Base-by-base conservation (phyloP, 37 sponge, comb jelly and placozoan species). In the Theonella swinhoei region DNA sequence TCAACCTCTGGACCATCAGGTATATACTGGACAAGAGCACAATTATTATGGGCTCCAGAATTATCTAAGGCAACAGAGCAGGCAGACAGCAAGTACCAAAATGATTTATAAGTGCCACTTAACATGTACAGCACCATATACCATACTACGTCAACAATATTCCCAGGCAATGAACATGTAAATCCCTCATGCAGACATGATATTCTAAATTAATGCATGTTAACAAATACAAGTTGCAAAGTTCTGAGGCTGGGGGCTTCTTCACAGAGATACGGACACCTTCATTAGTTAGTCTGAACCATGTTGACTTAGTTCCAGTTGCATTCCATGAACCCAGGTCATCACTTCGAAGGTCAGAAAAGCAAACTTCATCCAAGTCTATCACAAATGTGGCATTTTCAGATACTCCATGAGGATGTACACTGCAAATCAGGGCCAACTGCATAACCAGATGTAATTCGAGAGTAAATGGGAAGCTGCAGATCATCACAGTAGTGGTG, bases 251-350 rank as follows among this genome's bases (percentile, higher is more conserved):
- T n/a, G n/a, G n/a, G n/a, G 54, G 9, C 3, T 11, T 11, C n/a
- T 25, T 26, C 67, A 80, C 32, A 23, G 42, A 67, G 7, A 24
- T 59, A 47, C 70, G 38, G 23, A 9, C 24, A 14, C n/a, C 68
- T 4, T 9, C 23, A 29, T 68, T 5, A 24, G 4, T 25, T 7
- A 81, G 29, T 25, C 2, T 1, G 29, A 79, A 79, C 22, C 40
- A 79, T 14, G 42, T n/a, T 64, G 42, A 41, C 0, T 28, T 5
- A 2, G 80, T 79, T 1, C 80, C 83, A 72, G 7, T 82, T 7
- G 74, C 11, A 40, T 72, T 82, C 83, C 83, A 82, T 34, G 83
- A 82, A 23, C 83, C 83, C 28, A 63, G 3, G 28, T 82, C 83
- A 36, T 82, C 83, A 29, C 74, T 75, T 61, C 39, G 58, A 26